phyloP scores from a whole-genome alignment of 2,888 invertebrate species.

The Monochamus alternatus region DNA sequence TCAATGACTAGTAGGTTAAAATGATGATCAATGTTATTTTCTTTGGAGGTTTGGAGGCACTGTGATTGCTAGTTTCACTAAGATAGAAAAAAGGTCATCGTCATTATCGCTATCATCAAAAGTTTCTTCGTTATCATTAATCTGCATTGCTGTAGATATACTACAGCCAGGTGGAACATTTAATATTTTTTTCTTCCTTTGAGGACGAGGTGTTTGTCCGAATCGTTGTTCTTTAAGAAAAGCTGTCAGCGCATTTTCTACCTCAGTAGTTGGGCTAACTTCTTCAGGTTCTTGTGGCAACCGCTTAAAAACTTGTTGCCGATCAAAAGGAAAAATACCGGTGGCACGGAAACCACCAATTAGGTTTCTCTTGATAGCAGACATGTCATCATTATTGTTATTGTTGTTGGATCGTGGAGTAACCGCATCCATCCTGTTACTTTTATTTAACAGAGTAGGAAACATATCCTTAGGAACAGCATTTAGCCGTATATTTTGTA shows the following conservation, averaged over 20 bases:
- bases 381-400: slow-evolving; percentile 2
- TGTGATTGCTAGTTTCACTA: background rate
- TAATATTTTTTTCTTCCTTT: slow-evolving; percentile 11
- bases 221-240: slow-evolving; percentile 18
- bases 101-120: slow-evolving; percentile 4
- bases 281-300: slow-evolving; percentile 10
- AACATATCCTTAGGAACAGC: no score
- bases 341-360: slow-evolving; percentile 4
- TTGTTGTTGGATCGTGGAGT: slow-evolving; percentile 10
- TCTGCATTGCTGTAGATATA: slow-evolving; percentile 3
- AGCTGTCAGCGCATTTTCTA: slow-evolving; percentile 9
- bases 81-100: background rate
- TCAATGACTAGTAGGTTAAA: slow-evolving; percentile 5
- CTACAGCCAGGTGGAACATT: slow-evolving; percentile 4
- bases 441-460: background rate
- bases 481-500: no score
- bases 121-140: slow-evolving; percentile 8
- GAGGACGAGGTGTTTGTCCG: slow-evolving; percentile 7
- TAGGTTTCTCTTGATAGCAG: slow-evolving; percentile 10
- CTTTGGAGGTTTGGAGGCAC: background rate
- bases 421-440: background rate
- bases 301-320: slow-evolving; percentile 11
- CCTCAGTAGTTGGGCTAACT: slow-evolving; percentile 4
- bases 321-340: background rate
- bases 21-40: background rate